Evolutionary conservation across 1,140 invertebrate genomes (phyloP).

Genomic region (Bombus consobrinus): DNA sequence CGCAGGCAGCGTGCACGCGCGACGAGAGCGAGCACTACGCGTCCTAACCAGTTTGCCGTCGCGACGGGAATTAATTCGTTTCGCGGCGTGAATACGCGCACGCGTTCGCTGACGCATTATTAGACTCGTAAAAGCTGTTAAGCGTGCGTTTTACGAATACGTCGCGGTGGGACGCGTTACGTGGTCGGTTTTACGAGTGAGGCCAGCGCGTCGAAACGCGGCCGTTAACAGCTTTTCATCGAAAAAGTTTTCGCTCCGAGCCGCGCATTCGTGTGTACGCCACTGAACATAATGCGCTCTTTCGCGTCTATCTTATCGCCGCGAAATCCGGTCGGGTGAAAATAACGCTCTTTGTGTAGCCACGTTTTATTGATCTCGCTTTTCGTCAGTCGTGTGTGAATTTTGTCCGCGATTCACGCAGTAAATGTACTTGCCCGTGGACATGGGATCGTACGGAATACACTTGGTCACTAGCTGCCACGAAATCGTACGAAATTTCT

Average conservation of each 20-base stretch:
- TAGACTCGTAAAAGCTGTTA: conserved; percentile 61
- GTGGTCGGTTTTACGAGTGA: conserved; percentile 50
- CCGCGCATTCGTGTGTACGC: conserved; percentile 12
- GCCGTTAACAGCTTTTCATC: conserved; percentile 22
- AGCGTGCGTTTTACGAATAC: conserved; percentile 59
- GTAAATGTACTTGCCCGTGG: not conserved
- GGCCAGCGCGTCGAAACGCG: conserved; percentile 30
- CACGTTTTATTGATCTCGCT: conserved; percentile 1
- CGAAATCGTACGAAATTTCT: not conserved
- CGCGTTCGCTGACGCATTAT: conserved; percentile 60
- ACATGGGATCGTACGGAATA: not conserved
- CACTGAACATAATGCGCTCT: conserved; percentile 26
- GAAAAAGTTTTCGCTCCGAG: conserved; percentile 2
- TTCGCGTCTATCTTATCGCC: conserved; percentile 48
- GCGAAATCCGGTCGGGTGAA: conserved; percentile 41
- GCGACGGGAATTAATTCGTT: conserved; percentile 69
- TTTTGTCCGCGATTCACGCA: not conserved
- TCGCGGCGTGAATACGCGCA: conserved; percentile 55
- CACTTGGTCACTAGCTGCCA: not conserved
- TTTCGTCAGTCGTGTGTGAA: conserved; percentile 40
- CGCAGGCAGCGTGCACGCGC: conserved; percentile 36
- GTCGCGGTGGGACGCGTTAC: conserved; percentile 54
- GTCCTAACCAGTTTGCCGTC: conserved; percentile 44
- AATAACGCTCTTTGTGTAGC: conserved; percentile 33
- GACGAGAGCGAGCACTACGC: not conserved